phyloP scores from a whole-genome alignment of 2,797 vertebrate species.

The Acrossocheilus fasciatus region DNA sequence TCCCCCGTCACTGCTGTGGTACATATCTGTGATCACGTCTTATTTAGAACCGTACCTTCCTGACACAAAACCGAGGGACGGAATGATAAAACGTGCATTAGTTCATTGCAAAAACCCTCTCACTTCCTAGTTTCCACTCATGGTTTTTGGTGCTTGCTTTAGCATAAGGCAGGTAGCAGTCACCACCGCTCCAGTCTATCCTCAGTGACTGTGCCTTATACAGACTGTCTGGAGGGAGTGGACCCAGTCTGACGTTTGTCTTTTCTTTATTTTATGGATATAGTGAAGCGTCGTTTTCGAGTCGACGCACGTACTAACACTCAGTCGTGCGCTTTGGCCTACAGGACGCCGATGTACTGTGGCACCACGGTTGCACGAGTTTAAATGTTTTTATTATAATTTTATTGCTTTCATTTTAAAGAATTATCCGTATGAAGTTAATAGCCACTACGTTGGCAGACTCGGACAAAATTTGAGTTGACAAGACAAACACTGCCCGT shows the following conservation, averaged over 20 bases:
- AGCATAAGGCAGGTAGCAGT: constrained; percentile 59
- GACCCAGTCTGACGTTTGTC: constrained; percentile 47
- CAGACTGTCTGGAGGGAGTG: constrained; percentile 52
- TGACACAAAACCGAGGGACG: constrained; percentile 28
- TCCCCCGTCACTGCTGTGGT: constrained; percentile 7
- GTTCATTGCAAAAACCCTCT: constrained; percentile 11
- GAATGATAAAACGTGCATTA: constrained; percentile 9
- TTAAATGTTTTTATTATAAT: constrained; percentile 28
- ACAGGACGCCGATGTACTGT: neutral
- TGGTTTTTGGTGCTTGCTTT: constrained; percentile 46
- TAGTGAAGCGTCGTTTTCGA: constrained; percentile 37
- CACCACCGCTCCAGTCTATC: constrained; percentile 54
- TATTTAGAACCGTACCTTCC: constrained; percentile 1
- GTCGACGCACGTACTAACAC: constrained; percentile 36
- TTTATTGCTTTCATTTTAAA: constrained; percentile 41
- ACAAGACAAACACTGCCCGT: constrained; percentile 47
- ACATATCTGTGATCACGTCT: constrained; percentile 21
- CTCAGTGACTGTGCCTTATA: constrained; percentile 63
- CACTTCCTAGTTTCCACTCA: constrained; percentile 29
- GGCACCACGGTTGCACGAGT: constrained; percentile 21
- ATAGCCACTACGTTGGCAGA: constrained; percentile 36
- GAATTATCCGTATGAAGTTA: constrained; percentile 22
- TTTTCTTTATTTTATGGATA: constrained; percentile 45
- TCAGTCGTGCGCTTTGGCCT: constrained; percentile 12
- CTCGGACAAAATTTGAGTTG: constrained; percentile 42